phyloP scores from a whole-genome alignment of 2,797 vertebrate genomes.

The Lutra lutra region DNA sequence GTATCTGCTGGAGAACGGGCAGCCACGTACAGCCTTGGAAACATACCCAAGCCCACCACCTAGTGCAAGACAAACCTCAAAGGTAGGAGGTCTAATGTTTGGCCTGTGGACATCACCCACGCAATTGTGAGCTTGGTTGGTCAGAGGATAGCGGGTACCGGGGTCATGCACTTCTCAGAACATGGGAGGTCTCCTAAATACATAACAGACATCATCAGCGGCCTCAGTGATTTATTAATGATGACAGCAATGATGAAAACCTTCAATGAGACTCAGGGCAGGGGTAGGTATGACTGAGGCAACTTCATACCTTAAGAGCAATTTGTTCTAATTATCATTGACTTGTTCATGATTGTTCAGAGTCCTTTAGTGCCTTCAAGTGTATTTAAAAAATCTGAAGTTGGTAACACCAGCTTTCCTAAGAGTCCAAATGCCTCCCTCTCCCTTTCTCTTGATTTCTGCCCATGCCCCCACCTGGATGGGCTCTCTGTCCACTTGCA shows the following conservation, averaged over 20 bases:
- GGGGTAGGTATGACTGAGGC: accelerated
- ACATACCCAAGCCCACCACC: accelerated
- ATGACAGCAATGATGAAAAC: background rate
- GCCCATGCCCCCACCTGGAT: accelerated
- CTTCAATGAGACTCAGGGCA: accelerated
- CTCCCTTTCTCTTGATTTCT: background rate
- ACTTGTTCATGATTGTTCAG: background rate
- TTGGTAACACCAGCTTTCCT: accelerated
- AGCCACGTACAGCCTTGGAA: no score
- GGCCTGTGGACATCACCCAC: accelerated
- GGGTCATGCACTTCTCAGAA: background rate
- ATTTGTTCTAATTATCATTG: background rate
- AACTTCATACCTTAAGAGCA: no score
- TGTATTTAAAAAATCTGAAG: background rate
- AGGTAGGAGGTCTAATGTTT: accelerated
- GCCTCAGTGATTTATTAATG: background rate
- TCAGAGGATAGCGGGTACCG: background rate
- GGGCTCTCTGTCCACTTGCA: background rate
- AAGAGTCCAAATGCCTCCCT: background rate
- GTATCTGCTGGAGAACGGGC: accelerated
- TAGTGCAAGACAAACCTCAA: background rate
- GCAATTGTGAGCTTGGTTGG: background rate
- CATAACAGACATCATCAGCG: background rate
- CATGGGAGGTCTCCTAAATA: background rate
- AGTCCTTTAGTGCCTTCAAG: background rate